Conservation (phyloP, 2,113 vertebrate genomes). For the Xiphophorus hellerii region DNA sequence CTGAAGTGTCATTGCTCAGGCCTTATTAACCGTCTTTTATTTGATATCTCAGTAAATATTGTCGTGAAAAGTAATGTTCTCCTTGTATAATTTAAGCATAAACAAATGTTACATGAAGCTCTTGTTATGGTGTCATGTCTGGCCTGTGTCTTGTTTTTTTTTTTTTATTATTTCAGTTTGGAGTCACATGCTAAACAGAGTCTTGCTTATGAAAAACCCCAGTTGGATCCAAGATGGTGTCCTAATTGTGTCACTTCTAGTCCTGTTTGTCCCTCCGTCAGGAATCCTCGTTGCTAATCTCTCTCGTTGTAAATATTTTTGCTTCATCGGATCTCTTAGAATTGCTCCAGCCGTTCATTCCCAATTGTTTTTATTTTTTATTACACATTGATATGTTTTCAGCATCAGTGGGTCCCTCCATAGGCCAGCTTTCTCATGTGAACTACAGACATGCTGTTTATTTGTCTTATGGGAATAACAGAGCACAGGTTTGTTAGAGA, state of each 20-base stretch:
- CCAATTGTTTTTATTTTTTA: conserved; percentile 42
- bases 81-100: conserved; percentile 27
- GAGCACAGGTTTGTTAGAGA: conserved; percentile 42
- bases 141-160: conserved; percentile 38
- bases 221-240: conserved; percentile 59
- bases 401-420: conserved; percentile 28
- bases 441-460: conserved; percentile 42
- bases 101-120: conserved; percentile 32
- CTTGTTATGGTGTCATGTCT: conserved; percentile 37
- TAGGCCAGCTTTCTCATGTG: conserved; percentile 35
- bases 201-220: conserved; percentile 40
- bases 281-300: conserved; percentile 1
- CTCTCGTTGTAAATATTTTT: conserved; percentile 61
- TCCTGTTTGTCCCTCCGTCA: conserved; percentile 40
- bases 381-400: conserved; percentile 38
- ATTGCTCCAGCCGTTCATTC: conserved; percentile 15
- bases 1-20: conserved; percentile 51
- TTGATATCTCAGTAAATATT: conserved; percentile 43
- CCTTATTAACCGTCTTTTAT: conserved; percentile 42
- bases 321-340: conserved; percentile 40
- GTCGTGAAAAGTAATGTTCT: conserved; percentile 10
- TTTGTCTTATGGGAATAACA: conserved; percentile 36
- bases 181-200: conserved; percentile 32
- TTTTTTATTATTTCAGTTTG: conserved; percentile 44
- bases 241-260: conserved; percentile 62